Conservation (phyloP, 2,113 vertebrate species). For the Australoheros scitulus region DNA sequence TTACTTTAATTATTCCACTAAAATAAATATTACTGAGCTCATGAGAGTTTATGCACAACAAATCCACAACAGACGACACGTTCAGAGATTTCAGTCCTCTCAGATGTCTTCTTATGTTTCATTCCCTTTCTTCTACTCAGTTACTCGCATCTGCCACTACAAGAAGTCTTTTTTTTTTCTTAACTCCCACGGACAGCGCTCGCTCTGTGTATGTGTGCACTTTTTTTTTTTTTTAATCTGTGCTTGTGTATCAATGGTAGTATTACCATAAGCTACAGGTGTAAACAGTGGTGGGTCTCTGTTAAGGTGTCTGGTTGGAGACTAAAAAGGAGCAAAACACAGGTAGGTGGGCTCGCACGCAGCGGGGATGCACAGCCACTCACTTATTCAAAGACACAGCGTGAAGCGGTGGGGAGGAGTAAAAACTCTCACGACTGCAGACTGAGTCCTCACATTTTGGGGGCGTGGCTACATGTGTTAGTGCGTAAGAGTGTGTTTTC, state of each 20-base stretch:
- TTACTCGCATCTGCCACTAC: background rate
- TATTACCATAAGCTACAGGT: conserved; percentile 63
- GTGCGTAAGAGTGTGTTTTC: background rate
- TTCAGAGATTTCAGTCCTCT: background rate
- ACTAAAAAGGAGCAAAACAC: conserved; percentile 30
- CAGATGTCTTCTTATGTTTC: conserved; percentile 1
- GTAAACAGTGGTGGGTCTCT: conserved; percentile 58
- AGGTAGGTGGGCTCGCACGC: conserved; percentile 34
- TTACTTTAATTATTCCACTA: background rate
- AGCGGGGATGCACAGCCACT: conserved; percentile 13
- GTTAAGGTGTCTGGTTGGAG: conserved; percentile 40
- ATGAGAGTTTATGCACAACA: background rate
- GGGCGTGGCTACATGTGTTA: background rate
- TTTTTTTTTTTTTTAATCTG: accelerated
- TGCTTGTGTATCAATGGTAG: conserved; percentile 17
- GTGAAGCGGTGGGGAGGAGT: conserved; percentile 2
- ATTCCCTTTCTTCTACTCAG: conserved; percentile 9
- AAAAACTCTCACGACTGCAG: conserved; percentile 1
- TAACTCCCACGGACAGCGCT: background rate
- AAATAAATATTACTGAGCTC: background rate
- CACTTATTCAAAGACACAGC: conserved; percentile 45
- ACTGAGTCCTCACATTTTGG: background rate
- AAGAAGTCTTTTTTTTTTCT: background rate
- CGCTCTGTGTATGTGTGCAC: background rate
- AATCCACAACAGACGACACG: background rate